Conservation (phyloP, 2,888 invertebrate genomes). For the Baronia brevicornis region DNA sequence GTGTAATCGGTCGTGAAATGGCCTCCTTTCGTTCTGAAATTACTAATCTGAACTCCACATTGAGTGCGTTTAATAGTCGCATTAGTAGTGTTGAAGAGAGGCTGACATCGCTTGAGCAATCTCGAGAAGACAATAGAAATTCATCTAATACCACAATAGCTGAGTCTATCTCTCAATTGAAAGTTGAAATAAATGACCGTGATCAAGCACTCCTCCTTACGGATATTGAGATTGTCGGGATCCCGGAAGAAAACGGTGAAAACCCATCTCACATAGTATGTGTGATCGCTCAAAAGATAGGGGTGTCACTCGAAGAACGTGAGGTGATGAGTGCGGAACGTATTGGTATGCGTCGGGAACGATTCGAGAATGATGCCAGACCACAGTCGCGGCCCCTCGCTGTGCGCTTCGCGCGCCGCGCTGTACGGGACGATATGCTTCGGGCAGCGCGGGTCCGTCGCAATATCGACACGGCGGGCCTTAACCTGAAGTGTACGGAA, state of each 20-base stretch:
- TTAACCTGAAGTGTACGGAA: slow-evolving; percentile 8
- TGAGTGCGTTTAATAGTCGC: background rate
- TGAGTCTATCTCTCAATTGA: background rate
- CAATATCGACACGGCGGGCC: slow-evolving; percentile 15
- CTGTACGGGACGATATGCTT: slow-evolving; percentile 17
- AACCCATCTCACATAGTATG: slow-evolving; percentile 10
- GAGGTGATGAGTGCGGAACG: slow-evolving; percentile 17
- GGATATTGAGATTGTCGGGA: slow-evolving; percentile 12
- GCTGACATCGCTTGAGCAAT: background rate
- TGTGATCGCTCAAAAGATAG: slow-evolving; percentile 13
- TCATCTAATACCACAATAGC: too few relatives aligned
- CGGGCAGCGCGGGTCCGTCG: slow-evolving; percentile 17
- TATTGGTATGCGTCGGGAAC: slow-evolving; percentile 2
- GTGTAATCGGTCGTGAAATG: too few relatives aligned
- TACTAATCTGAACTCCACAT: too few relatives aligned
- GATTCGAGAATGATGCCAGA: background rate
- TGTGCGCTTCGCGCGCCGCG: slow-evolving; percentile 17
- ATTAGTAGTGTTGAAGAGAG: background rate
- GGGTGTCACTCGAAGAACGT: slow-evolving; percentile 10
- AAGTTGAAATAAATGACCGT: slow-evolving; percentile 11
- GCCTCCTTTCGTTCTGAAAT: too few relatives aligned
- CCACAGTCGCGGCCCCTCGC: slow-evolving; percentile 15
- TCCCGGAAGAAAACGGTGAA: slow-evolving; percentile 15
- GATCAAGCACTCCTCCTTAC: slow-evolving; percentile 14
- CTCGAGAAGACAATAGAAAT: background rate